Evolutionary conservation across 2,113 vertebrate genomes (phyloP).

Genomic region (Sprattus sprattus): DNA sequence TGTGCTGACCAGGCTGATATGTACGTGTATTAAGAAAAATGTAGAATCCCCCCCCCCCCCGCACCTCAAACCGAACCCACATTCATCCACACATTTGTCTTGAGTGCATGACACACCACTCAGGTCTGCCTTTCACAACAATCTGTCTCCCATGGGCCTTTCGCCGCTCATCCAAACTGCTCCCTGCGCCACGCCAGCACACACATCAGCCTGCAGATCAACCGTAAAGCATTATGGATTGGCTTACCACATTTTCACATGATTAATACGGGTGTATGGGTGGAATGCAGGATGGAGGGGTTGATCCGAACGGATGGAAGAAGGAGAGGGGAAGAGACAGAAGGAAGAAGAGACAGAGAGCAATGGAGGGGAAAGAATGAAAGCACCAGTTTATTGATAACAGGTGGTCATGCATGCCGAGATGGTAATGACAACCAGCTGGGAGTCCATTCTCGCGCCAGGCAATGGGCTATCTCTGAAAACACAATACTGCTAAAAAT

Average conservation of each 20-base stretch:
- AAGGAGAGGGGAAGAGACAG: constrained; percentile 32
- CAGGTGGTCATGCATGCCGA: constrained; percentile 64
- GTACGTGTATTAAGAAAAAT: constrained; percentile 33
- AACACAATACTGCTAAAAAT: not conserved
- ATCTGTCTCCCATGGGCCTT: constrained; percentile 29
- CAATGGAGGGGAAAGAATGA: constrained; percentile 9
- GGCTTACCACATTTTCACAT: constrained; percentile 60
- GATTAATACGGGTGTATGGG: constrained; percentile 56
- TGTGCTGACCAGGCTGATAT: constrained; percentile 35
- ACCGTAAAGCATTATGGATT: constrained; percentile 50
- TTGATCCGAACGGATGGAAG: constrained; percentile 7
- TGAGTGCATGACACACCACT: constrained; percentile 30
- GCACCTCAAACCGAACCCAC: not conserved
- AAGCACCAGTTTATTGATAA: constrained; percentile 61
- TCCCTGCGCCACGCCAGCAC: not conserved
- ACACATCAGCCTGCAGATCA: constrained; percentile 37
- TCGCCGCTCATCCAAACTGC: constrained; percentile 22
- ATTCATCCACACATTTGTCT: constrained; percentile 35
- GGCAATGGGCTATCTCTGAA: constrained; percentile 25
- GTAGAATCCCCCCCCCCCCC: constrained; percentile 33
- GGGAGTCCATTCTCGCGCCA: constrained; percentile 48
- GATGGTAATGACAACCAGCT: constrained; percentile 66
- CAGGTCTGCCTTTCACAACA: constrained; percentile 42
- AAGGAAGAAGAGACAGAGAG: not conserved
- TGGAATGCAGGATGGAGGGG: constrained; percentile 30